Conservation (phyloP, 2,797 vertebrate species). For the Falco peregrinus region DNA sequence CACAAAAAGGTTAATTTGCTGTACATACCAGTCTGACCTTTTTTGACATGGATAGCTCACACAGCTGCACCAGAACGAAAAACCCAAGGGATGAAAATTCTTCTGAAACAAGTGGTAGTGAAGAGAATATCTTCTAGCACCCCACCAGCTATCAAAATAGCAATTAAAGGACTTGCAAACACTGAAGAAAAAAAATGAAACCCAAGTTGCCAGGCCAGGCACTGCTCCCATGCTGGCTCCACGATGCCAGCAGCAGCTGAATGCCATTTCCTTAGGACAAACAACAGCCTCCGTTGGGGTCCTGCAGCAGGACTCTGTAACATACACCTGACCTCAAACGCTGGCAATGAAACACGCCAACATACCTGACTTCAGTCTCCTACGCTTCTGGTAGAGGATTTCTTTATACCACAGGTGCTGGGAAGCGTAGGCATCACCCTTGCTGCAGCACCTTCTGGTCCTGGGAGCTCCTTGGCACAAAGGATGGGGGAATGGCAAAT, state of each 20-base stretch:
- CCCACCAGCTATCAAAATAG: neutral
- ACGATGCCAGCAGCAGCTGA: neutral
- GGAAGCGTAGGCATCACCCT: neutral
- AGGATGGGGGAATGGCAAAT: neutral
- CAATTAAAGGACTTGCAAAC: neutral
- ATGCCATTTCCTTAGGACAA: neutral
- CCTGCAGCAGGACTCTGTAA: neutral
- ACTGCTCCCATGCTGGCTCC: neutral
- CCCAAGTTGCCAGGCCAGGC: neutral
- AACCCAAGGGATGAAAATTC: neutral
- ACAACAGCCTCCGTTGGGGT: neutral
- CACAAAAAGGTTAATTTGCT: neutral
- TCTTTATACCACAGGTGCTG: rapidly evolving
- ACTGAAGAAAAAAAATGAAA: neutral
- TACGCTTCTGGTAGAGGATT: neutral
- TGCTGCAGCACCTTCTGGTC: neutral
- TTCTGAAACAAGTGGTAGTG: neutral
- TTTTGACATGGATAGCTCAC: neutral
- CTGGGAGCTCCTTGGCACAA: neutral
- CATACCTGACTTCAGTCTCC: neutral
- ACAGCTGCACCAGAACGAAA: neutral
- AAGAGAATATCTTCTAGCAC: neutral
- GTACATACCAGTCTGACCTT: neutral
- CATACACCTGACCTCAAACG: neutral
- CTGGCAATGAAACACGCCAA: neutral